Conservation (phyloP, 2,888 invertebrate genomes). For the Cephus spinipes region DNA sequence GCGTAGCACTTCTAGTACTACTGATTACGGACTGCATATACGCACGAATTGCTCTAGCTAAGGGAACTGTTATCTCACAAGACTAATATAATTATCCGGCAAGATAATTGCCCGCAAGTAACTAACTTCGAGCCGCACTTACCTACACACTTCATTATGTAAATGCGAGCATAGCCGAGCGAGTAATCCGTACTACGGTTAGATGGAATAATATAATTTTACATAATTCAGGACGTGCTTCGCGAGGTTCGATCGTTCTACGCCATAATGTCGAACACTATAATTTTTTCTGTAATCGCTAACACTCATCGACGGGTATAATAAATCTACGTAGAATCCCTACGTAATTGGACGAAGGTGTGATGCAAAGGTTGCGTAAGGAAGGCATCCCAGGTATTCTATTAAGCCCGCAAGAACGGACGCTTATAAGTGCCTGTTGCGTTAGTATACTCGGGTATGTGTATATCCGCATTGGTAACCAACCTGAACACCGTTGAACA, state of each 20-base stretch:
- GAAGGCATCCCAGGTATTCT: background rate
- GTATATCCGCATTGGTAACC: constrained; percentile 18
- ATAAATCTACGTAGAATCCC: background rate
- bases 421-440: background rate
- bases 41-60: background rate
- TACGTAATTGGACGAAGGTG: background rate
- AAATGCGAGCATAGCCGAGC: background rate
- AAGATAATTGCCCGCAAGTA: constrained; percentile 1
- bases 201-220: background rate
- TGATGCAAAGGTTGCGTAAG: background rate
- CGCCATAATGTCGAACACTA: background rate
- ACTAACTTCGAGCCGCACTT: background rate
- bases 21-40: background rate
- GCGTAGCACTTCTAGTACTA: background rate
- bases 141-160: background rate
- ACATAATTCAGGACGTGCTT: background rate
- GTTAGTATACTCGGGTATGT: background rate
- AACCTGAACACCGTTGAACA: constrained; percentile 50
- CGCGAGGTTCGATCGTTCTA: background rate
- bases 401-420: background rate
- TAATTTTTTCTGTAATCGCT: background rate
- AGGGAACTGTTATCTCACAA: background rate
- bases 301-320: background rate
- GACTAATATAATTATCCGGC: background rate
- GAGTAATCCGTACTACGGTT: background rate